Base-by-base conservation (phyloP, 2,888 invertebrate genomes). In the Carabus problematicus region DNA sequence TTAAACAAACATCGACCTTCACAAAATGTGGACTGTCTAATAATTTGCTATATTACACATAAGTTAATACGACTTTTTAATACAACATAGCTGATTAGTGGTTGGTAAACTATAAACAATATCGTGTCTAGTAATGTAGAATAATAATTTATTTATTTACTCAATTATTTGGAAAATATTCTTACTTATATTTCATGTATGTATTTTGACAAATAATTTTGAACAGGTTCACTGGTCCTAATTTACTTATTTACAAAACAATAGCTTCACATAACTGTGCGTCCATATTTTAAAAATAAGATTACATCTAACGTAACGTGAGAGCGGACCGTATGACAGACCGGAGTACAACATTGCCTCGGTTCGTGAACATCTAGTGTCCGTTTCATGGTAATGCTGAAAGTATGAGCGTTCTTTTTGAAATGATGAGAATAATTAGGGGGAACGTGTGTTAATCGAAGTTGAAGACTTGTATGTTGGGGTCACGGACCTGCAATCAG, bases 1-100 rank as follows among this genome's bases (percentile, higher is more conserved):
- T 59, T 59, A 59, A 59, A 59, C 41, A 41, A 59, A 59, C 43
- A 59, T n/a, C 56, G n/a, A 14, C 18, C 14, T 18, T 9, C 42
- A 59, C 52, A 52, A 16, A 29, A 29, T 29, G 6, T 29, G 29
- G 29, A 29, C 29, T 29, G 6, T 29, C 29, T 29, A 29, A 29
- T 29, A 2, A 29, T 29, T 6, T 29, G 6, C 29, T 3, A 6
- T 29, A 29, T 29, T 29, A 29, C 29, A 29, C 2, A 29, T 29
- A 29, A 3, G 29, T 29, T 29, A 29, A 29, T 29, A 29, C 29
- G 29, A 29, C 2, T 3, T 29, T 29, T 29, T 29, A 2, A 29
- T 29, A 29, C 2, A 29, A 29, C 29, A 29, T 6, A 29, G 6
- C 29, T 29, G 29, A 29, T 29, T 29, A 29, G 29, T 29, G 29